A percentile compares a stretch with the other conserved stretches of the same genome.
Evolutionary conservation across 2,888 invertebrate genomes (phyloP).

Genomic region (Lasioglossum leucozonium): DNA sequence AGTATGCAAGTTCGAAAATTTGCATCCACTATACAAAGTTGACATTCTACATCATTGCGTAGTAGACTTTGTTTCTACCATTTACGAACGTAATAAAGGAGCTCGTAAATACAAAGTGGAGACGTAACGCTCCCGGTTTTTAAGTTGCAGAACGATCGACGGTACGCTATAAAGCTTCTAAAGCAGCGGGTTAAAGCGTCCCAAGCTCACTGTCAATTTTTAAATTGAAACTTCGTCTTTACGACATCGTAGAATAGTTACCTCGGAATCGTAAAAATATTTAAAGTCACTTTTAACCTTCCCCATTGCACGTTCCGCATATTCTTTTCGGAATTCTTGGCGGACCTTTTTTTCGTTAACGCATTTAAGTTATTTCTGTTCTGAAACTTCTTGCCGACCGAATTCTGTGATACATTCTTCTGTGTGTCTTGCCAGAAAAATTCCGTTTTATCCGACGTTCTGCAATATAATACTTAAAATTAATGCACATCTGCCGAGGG

Average conservation of each 20-base stretch:
- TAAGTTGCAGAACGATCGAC: neutral
- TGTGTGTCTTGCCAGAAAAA: slow-evolving; percentile 9
- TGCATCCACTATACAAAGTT: neutral
- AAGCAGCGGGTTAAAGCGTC: neutral
- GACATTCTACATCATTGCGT: neutral
- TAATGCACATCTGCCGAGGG: slow-evolving; percentile 31
- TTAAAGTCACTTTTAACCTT: neutral
- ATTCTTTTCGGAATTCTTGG: neutral
- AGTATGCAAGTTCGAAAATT: neutral
- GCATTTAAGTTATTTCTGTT: neutral
- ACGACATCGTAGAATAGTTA: neutral
- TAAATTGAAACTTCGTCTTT: slow-evolving; percentile 4
- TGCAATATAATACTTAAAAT: slow-evolving; percentile 35
- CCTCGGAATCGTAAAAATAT: neutral
- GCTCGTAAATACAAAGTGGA: slow-evolving; percentile 3
- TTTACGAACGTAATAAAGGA: neutral
- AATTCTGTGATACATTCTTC: slow-evolving; percentile 22
- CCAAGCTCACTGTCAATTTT: neutral
- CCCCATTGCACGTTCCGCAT: neutral
- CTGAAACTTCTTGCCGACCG: neutral
- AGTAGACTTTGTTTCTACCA: neutral
- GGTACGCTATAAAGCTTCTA: neutral
- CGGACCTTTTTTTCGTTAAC: neutral
- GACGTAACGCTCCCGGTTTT: neutral
- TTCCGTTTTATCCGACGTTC: slow-evolving; percentile 17